Conservation (phyloP, 1,140 invertebrate genomes). For the Drosophila mayri region DNA sequence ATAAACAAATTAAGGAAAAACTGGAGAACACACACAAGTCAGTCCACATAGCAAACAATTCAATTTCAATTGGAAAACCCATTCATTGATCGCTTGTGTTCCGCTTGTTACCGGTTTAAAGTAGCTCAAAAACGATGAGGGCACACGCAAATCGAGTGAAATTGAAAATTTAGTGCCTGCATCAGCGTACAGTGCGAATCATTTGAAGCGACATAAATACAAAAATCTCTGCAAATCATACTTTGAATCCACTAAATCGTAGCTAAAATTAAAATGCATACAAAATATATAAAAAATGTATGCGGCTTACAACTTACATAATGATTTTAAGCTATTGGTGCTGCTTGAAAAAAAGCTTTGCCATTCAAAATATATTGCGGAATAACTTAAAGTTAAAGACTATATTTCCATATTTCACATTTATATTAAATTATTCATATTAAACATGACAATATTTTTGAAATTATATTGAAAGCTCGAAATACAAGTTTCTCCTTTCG, state of each 20-base stretch:
- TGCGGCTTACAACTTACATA: not conserved
- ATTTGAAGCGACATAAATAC: too few species aligned
- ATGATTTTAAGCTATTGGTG: not conserved
- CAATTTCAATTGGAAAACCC: slow-evolving; percentile 31
- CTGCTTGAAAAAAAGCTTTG: not conserved
- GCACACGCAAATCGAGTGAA: slow-evolving; percentile 12
- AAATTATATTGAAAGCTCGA: too few species aligned
- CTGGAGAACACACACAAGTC: not conserved
- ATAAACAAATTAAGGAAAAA: slow-evolving; percentile 16
- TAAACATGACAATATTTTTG: too few species aligned
- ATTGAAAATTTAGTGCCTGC: slow-evolving; percentile 1
- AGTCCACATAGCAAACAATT: slow-evolving; percentile 13
- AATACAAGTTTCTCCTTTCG: too few species aligned
- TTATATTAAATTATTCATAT: too few species aligned
- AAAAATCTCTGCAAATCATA: not conserved
- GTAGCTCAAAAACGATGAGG: slow-evolving; percentile 11
- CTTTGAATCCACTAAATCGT: not conserved
- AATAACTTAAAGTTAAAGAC: too few species aligned
- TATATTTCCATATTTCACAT: too few species aligned
- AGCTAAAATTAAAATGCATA: too few species aligned
- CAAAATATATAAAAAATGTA: not conserved
- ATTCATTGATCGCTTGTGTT: slow-evolving; percentile 11
- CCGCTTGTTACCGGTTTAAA: slow-evolving; percentile 30
- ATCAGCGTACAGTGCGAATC: slow-evolving; percentile 1
- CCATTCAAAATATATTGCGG: too few species aligned